Evolutionary conservation across 1,140 invertebrate species (phyloP).

Genomic region (Elysia chlorotica): DNA sequence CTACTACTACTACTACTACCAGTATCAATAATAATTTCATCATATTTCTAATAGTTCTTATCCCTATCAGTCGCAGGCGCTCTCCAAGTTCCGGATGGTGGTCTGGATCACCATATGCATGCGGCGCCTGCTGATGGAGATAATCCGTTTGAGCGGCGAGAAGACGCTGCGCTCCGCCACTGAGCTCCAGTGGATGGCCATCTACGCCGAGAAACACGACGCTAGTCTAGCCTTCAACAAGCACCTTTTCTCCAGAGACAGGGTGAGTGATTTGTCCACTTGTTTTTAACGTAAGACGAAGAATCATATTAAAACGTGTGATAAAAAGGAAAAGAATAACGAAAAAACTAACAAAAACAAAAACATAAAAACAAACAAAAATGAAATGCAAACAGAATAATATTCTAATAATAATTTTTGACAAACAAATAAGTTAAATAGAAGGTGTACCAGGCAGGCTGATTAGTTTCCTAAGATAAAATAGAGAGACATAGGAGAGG

Average conservation of each 20-base stretch:
- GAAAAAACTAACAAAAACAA: no score
- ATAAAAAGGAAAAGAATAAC: no score
- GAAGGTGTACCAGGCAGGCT: no score
- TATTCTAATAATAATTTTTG: background rate
- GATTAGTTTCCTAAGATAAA: no score
- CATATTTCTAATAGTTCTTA: background rate
- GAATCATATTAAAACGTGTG: background rate
- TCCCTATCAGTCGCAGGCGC: background rate
- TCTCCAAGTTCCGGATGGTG: slow-evolving; percentile 31
- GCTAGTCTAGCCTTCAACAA: slow-evolving; percentile 45
- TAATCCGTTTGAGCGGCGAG: slow-evolving; percentile 32
- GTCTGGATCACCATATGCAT: slow-evolving; percentile 22
- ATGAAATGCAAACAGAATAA: no score
- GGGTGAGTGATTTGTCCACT: slow-evolving; percentile 27
- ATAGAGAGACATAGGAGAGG: no score
- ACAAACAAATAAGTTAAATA: background rate
- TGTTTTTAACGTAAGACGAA: background rate
- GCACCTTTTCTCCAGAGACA: slow-evolving; percentile 35
- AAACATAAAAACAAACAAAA: no score
- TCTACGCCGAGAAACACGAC: slow-evolving; percentile 35
- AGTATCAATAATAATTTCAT: background rate
- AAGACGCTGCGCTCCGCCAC: slow-evolving; percentile 40
- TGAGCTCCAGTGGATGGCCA: slow-evolving; percentile 46
- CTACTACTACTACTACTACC: background rate
- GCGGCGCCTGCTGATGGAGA: slow-evolving; percentile 30